Base-by-base conservation (phyloP, 1,140 invertebrate genomes). In the Brachionus paranguensis region DNA sequence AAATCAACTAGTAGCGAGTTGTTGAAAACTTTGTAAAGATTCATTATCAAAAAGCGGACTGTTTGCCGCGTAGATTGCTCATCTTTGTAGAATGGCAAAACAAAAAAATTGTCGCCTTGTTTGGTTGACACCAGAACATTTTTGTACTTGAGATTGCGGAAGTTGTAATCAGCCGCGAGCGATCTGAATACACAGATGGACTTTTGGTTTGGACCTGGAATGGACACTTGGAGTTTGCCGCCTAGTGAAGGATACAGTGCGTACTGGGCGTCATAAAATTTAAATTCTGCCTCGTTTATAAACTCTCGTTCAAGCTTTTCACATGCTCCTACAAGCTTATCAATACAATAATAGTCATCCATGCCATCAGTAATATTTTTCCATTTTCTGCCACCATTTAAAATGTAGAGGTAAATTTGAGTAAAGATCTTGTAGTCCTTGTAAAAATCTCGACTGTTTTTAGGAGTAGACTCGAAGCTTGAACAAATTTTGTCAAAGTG, bases 21-120 rank as follows among this genome's bases (percentile, higher is more conserved):
- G 43, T 47, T 76, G 72, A 47, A 76, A 47, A 76, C 72, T 47
- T 50, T 50, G 43, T 76, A 76, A 17, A 76, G 45, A 76, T 76
- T 76, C 72, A 76, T 76, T 0, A 76, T 50, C 7, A 47, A 27
- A 50, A 76, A 76, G 12, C 72, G 41, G 20, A 76, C 72, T 47
- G 45, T 76, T 50, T 76, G 72, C 17, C 72, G 41, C 20, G 72
- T 76, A 24, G 72, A 27, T 27, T 76, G 72, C 12, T 76, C 72
- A 43, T 47, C 72, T 76, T 76, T 27, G 43, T 76, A 76, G 41
- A 76, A 76, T 47, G 72, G 72, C n/a, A 76, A 20, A 14, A 76
- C 72, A 47, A 76, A 76, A 4, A 20, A 47, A 10, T 24, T 8
- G 1, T 20, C 27, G 6, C 45, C 17, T 47, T 76, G 43, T 20